Percentiles rank a stretch among this genome's conserved stretches.
phyloP scores from a whole-genome alignment of 2,113 vertebrate species.

The Dinomys branickii region DNA sequence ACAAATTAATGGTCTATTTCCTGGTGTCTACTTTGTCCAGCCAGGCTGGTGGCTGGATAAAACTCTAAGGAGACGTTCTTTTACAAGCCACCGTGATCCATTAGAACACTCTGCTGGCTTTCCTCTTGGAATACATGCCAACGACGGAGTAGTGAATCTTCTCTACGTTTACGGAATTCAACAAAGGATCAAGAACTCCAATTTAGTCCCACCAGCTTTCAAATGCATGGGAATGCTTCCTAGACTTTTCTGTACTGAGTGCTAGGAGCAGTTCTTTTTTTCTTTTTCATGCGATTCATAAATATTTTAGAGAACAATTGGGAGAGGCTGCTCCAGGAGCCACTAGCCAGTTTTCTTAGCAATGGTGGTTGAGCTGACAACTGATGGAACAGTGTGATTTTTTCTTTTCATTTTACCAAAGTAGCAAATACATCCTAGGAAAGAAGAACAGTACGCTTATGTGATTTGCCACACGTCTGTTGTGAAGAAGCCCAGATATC shows the following conservation, averaged over 20 bases:
- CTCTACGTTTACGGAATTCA: background rate
- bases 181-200: background rate
- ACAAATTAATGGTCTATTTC: background rate
- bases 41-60: background rate
- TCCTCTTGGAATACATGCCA: background rate
- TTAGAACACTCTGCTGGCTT: background rate
- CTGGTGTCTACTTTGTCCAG: background rate
- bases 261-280: background rate
- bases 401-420: constrained; percentile 17
- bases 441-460: background rate
- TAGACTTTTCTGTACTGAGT: background rate
- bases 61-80: background rate
- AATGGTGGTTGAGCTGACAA: background rate
- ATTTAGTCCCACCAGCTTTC: background rate
- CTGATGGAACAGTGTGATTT: background rate
- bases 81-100: background rate
- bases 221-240: background rate
- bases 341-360: background rate
- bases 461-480: background rate
- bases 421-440: background rate
- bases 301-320: background rate
- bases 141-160: background rate
- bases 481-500: background rate
- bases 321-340: background rate
- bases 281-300: background rate